These are phyloP conservation scores for Montifringilla adamsi DNA, from an alignment of 2,113 vertebrate species.

Conservation along the genomic window DNA sequence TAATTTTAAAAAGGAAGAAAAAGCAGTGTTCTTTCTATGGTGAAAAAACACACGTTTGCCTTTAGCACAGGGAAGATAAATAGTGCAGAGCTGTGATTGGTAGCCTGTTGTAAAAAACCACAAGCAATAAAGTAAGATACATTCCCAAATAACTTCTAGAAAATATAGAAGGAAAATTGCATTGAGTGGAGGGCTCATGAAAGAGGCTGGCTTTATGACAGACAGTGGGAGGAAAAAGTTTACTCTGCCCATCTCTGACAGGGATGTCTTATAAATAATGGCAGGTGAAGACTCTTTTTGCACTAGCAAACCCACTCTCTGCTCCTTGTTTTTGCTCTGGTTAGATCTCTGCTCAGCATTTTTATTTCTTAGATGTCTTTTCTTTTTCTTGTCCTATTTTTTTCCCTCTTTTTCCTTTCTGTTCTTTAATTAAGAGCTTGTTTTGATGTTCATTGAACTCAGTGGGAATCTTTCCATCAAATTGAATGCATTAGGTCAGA, in stretches of 20 bases:
- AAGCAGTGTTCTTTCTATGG: not conserved
- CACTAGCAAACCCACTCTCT: not conserved
- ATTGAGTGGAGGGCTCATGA: not conserved
- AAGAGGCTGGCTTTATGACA: not conserved
- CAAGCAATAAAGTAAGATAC: not conserved
- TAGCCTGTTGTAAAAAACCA: not conserved
- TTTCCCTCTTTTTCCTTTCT: not conserved
- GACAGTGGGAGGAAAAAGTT: not conserved
- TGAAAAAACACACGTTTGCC: not conserved
- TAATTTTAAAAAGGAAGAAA: constrained; percentile 28
- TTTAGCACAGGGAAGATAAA: not conserved
- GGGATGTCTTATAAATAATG: not conserved
- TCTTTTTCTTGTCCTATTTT: not conserved
- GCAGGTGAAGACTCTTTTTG: not conserved
- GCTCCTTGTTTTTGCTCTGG: not conserved
- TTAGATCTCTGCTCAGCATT: not conserved
- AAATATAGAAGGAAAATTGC: not conserved
- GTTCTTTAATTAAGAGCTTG: constrained; percentile 27
- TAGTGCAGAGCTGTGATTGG: not conserved
- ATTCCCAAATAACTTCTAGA: not conserved
- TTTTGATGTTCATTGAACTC: constrained; percentile 46
- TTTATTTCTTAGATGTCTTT: not conserved
- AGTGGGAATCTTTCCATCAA: constrained; percentile 38
- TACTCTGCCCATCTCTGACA: not conserved
- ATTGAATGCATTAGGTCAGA: constrained; percentile 37